Conservation (phyloP, 2,888 invertebrate genomes). For the Mellilla xanthometata region DNA sequence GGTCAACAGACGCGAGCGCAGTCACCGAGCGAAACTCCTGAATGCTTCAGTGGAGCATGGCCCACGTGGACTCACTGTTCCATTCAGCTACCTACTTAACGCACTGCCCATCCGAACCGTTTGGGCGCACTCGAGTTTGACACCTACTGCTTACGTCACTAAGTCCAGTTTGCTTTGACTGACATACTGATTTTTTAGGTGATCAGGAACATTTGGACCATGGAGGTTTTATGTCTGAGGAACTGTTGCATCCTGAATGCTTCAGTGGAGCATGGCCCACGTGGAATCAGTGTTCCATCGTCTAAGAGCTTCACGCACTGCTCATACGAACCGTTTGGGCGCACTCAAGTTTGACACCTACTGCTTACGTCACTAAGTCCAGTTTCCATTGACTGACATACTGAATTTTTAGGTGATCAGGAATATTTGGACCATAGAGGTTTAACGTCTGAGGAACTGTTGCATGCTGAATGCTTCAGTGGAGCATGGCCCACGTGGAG, state of each 20-base stretch:
- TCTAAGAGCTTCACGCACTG: background rate
- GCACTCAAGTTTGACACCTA: background rate
- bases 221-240: too few species aligned
- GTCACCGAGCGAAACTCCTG: slow-evolving; percentile 25
- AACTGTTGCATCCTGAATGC: background rate
- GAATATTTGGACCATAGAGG: too few species aligned
- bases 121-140: slow-evolving; percentile 12
- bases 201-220: too few species aligned
- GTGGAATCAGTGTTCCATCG: background rate
- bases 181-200: too few species aligned
- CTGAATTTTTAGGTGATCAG: too few species aligned
- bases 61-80: slow-evolving; percentile 26
- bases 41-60: slow-evolving; percentile 35
- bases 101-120: slow-evolving; percentile 11
- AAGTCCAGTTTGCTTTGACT: too few species aligned
- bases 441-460: too few species aligned
- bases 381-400: background rate
- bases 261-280: background rate
- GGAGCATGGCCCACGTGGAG: too few species aligned
- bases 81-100: slow-evolving; percentile 16
- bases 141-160: background rate
- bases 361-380: background rate
- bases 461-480: too few species aligned
- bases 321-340: background rate
- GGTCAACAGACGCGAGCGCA: slow-evolving; percentile 12